These are phyloP conservation scores for Rhodeus uyekii DNA, from an alignment of 2,797 vertebrate species.

Conservation along the genomic window DNA sequence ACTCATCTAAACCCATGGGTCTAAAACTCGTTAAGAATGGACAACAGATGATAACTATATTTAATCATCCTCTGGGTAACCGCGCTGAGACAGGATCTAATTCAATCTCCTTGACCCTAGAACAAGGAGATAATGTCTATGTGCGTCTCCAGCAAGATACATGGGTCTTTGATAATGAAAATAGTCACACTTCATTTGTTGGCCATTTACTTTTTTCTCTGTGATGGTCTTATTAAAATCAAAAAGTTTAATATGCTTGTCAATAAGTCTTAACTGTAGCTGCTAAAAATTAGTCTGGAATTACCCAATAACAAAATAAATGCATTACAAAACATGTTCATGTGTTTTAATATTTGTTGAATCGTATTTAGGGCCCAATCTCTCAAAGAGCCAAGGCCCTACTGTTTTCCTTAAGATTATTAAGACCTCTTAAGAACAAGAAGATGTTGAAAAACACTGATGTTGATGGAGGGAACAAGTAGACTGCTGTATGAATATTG, in stretches of 20 bases:
- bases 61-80: not conserved
- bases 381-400: too few relatives aligned
- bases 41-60: not conserved
- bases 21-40: not conserved
- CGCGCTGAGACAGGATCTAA: not conserved
- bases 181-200: constrained; percentile 5
- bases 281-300: not conserved
- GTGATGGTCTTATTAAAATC: not conserved
- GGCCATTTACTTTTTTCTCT: constrained; percentile 35
- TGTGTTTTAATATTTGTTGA: not conserved
- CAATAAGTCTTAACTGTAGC: not conserved
- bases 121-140: not conserved
- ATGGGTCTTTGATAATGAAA: not conserved
- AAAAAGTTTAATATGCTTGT: not conserved
- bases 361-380: too few relatives aligned
- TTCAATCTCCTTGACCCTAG: not conserved
- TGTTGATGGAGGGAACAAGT: too few relatives aligned
- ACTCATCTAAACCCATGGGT: not conserved
- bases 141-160: not conserved
- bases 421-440: too few relatives aligned
- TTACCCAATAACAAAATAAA: not conserved
- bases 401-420: too few relatives aligned
- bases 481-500: too few relatives aligned
- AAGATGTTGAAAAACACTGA: too few relatives aligned
- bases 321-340: not conserved